Conservation (phyloP, 2,797 vertebrate species). For the Dermochelys coriacea region DNA sequence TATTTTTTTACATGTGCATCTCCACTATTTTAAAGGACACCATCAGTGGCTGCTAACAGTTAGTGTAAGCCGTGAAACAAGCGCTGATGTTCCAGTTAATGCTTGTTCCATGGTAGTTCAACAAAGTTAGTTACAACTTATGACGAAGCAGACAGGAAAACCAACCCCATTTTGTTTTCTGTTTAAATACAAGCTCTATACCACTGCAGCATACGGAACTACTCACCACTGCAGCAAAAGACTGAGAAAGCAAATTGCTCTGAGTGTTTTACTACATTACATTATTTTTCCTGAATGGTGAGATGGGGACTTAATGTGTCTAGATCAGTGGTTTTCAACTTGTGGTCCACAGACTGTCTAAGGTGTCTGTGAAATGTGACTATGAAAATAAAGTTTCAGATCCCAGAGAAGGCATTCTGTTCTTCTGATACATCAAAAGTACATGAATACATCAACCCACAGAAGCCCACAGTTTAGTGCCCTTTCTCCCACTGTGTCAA, state of each 20-base stretch:
- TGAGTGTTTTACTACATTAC: background rate
- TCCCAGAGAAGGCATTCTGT: no score
- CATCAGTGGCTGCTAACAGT: conserved; percentile 62
- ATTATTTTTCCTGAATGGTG: background rate
- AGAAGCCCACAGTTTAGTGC: background rate
- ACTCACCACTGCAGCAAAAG: background rate
- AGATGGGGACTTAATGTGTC: background rate
- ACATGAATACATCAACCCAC: background rate
- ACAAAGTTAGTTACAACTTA: conserved; percentile 5
- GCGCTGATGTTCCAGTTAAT: conserved; percentile 66
- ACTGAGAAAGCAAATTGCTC: background rate
- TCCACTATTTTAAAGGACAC: conserved; percentile 70
- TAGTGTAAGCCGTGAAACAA: conserved; percentile 59
- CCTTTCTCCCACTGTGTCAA: background rate
- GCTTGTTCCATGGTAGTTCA: conserved; percentile 62
- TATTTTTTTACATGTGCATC: conserved; percentile 71
- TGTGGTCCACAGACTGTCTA: background rate
- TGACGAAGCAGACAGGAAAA: conserved; percentile 5
- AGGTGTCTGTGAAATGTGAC: background rate
- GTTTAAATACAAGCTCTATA: background rate
- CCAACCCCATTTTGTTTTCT: background rate
- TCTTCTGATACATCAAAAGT: no score
- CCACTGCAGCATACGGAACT: background rate
- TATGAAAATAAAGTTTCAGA: background rate
- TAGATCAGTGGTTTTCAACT: background rate